Evolutionary conservation across 2,113 vertebrate species (phyloP), one percentile per base, ranked within the genome.

Genomic region (Tetrao urogallus): DNA sequence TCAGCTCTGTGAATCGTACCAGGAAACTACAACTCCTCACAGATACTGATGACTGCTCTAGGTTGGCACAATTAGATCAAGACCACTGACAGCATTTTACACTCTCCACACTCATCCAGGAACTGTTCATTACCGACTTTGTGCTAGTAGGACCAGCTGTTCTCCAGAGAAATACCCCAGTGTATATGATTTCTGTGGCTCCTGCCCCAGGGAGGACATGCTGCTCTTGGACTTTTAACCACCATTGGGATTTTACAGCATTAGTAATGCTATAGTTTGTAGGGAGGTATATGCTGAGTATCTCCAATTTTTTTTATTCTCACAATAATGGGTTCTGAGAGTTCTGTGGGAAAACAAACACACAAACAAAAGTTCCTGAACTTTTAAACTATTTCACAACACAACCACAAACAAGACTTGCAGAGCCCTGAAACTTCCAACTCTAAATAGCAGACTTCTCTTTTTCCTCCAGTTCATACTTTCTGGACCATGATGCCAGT

Each of bases 131-230:
- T 48, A 81, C 14, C 20, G 65, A 66, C 40, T 12, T 66, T 50
- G 40, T 27, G 82, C 20, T 3, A 66, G 13, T 57, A 21, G 76
- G 54, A 63, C 4, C 12, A 74, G 56, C 73, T 56, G 42, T 45
- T 20, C 24, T 71, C 16, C 61, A 84, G 3, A 1, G 28, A 45
- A 42, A 28, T 0, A 0, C 13, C 21, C 5, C 6, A 88, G 1
- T 13, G 21, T 56, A 58, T 13, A 30, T 16, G 25, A 38, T 66
- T 74, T 92, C 22, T 66, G 56, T 67, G 64, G 42, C 25, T 88
- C 16, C 36, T 89, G 48, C 6, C 19, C 7, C 34, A 47, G 50
- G 11, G 84, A 11, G 65, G 1, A 36, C 38, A 20, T 25, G 30
- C 13, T 86, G 27, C 30, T 88, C 38, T 86, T 19, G 32, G 28